Evolutionary conservation across 2,113 vertebrate species (phyloP).

Genomic region (Gila orcuttii): DNA sequence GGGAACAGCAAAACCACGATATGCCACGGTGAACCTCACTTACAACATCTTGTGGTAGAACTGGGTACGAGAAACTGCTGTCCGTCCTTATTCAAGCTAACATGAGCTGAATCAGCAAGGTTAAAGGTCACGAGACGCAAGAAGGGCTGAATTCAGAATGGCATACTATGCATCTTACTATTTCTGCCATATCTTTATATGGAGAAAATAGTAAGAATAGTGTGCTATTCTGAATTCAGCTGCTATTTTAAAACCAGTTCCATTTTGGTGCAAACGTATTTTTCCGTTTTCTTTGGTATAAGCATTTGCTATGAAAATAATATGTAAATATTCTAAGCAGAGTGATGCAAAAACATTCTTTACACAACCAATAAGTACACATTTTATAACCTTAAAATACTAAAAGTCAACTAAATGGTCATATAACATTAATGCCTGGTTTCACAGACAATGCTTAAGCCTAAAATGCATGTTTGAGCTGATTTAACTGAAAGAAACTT

Average conservation of each 20-base stretch:
- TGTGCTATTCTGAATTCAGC: neutral
- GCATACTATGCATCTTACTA: neutral
- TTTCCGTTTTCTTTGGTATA: neutral
- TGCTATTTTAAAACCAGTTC: constrained; percentile 2
- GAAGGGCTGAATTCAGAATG: neutral
- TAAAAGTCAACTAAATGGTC: neutral
- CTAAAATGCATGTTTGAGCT: no score
- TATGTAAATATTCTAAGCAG: neutral
- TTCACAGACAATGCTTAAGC: no score
- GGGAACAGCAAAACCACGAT: constrained; percentile 27
- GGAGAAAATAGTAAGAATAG: neutral
- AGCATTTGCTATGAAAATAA: neutral
- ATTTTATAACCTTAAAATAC: neutral
- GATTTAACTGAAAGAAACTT: no score
- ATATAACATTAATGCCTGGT: neutral
- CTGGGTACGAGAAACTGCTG: neutral
- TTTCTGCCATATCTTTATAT: constrained; percentile 19
- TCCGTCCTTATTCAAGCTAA: constrained; percentile 10
- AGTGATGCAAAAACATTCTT: neutral
- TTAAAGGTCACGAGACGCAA: constrained; percentile 26
- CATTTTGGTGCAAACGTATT: neutral
- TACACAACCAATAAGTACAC: neutral
- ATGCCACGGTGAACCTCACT: constrained; percentile 25
- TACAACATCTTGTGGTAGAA: constrained; percentile 1
- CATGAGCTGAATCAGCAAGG: constrained; percentile 25